These are phyloP conservation scores for Ceyx melanurus DNA, from an alignment of 2,113 vertebrate species.

Conservation along the genomic window DNA sequence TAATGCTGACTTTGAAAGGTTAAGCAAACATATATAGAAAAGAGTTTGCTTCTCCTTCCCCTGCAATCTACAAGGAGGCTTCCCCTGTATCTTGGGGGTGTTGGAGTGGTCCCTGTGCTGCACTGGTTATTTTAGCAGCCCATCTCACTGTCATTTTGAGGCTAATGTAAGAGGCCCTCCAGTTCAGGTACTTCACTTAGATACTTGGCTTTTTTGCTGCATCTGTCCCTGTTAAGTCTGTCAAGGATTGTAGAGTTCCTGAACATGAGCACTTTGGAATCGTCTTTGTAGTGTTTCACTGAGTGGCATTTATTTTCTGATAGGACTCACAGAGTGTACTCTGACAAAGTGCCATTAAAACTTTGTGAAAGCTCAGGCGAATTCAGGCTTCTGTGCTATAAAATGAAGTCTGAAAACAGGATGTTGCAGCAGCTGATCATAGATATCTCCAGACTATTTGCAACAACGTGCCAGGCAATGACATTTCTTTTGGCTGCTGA, in stretches of 20 bases:
- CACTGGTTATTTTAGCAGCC: neutral
- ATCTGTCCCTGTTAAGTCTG: neutral
- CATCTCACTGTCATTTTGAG: neutral
- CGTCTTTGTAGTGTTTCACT: neutral
- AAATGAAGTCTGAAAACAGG: neutral
- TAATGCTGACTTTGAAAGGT: neutral
- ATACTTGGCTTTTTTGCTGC: neutral
- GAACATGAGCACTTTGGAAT: neutral
- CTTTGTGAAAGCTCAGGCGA: neutral
- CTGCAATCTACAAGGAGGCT: neutral
- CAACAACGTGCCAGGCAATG: neutral
- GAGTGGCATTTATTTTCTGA: neutral
- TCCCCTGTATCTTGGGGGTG: neutral
- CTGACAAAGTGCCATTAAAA: neutral
- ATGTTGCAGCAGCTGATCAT: neutral
- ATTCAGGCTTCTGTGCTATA: neutral
- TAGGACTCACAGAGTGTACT: neutral
- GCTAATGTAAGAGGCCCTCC: neutral
- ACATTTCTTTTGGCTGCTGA: neutral
- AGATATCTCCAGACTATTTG: neutral
- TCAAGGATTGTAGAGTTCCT: neutral
- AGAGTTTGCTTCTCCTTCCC: neutral
- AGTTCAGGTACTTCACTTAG: neutral
- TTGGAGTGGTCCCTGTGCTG: neutral
- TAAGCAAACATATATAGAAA: neutral